phyloP scores from a whole-genome alignment of 2,113 vertebrate species.

The Chrysochloris asiatica region DNA sequence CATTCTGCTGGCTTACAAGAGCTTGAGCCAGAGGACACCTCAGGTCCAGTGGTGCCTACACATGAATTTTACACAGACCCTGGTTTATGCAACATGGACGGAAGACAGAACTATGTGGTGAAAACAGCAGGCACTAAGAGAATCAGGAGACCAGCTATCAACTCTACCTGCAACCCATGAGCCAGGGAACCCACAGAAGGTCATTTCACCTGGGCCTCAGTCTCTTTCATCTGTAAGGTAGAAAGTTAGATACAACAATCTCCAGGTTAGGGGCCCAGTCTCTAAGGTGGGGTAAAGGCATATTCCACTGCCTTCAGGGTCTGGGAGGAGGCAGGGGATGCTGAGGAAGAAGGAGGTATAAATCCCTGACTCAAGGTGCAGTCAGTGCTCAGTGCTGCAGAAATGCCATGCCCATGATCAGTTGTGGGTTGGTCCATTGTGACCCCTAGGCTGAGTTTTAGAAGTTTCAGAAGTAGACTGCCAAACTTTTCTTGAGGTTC shows the following conservation, averaged over 20 bases:
- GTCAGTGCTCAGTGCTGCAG: rapidly evolving
- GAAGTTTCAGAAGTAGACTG: background rate
- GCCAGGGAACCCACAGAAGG: background rate
- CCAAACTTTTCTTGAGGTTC: too few relatives aligned
- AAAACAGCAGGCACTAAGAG: background rate
- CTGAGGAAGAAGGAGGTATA: too few relatives aligned
- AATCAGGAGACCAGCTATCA: background rate
- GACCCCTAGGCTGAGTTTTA: background rate
- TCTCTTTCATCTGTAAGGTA: background rate
- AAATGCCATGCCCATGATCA: background rate
- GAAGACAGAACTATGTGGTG: background rate
- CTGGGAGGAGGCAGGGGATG: background rate
- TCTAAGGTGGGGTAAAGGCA: background rate
- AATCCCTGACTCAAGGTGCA: background rate
- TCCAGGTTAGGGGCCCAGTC: background rate
- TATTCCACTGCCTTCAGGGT: background rate
- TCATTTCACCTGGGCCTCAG: background rate
- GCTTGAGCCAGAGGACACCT: background rate
- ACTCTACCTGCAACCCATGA: background rate
- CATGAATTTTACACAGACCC: background rate
- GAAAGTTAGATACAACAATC: background rate
- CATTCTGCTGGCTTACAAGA: background rate
- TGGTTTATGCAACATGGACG: background rate
- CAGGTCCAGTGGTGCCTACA: background rate
- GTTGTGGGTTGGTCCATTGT: background rate